A percentile compares a stretch with the other conserved stretches of the same genome.
Evolutionary conservation across 1,140 invertebrate species (phyloP).

Genomic region (Gonioctena quinquepunctata): DNA sequence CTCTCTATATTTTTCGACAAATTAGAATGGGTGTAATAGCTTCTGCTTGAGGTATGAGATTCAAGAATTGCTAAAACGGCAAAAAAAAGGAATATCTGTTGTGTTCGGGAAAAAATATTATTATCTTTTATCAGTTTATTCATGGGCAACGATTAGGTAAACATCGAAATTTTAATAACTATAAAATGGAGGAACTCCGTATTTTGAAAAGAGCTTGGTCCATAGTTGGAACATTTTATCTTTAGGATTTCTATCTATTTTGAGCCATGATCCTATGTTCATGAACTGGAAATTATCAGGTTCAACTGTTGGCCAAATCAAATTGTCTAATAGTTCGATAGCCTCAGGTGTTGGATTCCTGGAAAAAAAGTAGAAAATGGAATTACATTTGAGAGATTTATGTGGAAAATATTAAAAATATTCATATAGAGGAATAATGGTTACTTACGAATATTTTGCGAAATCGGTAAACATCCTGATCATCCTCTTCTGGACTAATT

Average conservation of each 20-base stretch:
- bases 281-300: conserved; percentile 19
- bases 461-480: conserved; percentile 20
- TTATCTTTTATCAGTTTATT: too few relatives aligned
- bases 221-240: not conserved
- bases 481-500: conserved; percentile 11
- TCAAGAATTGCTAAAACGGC: too few relatives aligned
- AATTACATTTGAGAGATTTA: too few relatives aligned
- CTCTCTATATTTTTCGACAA: too few relatives aligned
- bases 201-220: not conserved
- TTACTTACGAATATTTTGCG: conserved; percentile 26
- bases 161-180: too few relatives aligned
- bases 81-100: too few relatives aligned
- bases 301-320: conserved; percentile 13
- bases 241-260: not conserved
- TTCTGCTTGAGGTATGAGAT: too few relatives aligned
- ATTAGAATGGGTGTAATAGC: too few relatives aligned
- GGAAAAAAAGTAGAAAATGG: conserved; percentile 13
- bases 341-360: conserved; percentile 28
- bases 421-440: too few relatives aligned
- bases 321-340: conserved; percentile 15
- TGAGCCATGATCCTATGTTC: conserved; percentile 17
- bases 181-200: not conserved
- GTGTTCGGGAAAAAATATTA: too few relatives aligned
- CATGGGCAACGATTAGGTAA: too few relatives aligned
- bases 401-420: too few relatives aligned